Evolutionary conservation across 2,113 vertebrate species (phyloP).

Genomic region (Equus quagga): DNA sequence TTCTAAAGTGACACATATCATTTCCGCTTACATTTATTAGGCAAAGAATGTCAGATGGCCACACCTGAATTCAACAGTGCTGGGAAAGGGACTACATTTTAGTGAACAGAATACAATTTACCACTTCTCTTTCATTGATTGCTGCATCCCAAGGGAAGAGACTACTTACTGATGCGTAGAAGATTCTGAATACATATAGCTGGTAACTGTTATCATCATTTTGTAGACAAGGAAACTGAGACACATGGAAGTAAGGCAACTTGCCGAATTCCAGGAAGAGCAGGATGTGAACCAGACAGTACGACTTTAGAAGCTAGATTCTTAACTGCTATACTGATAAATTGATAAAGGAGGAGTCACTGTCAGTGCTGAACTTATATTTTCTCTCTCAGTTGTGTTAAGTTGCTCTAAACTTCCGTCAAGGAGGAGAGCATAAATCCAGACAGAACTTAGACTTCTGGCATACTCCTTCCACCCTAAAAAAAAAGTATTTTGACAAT

Average conservation of each 20-base stretch:
- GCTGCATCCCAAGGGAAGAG: background rate
- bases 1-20: background rate
- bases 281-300: background rate
- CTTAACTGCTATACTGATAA: background rate
- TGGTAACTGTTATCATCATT: background rate
- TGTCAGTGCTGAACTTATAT: background rate
- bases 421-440: background rate
- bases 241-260: background rate
- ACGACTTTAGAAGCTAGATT: background rate
- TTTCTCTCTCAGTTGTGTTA: background rate
- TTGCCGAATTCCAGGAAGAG: background rate
- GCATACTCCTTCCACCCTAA: rapidly evolving
- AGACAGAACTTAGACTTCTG: background rate
- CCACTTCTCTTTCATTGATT: background rate
- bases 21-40: background rate
- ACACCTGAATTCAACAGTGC: background rate
- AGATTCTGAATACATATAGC: background rate
- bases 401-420: background rate
- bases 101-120: background rate
- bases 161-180: background rate
- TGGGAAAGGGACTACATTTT: background rate
- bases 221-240: background rate
- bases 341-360: background rate
- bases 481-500: background rate
- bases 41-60: background rate